phyloP scores from a whole-genome alignment of 2,113 vertebrate species.

The Lampris incognitus region DNA sequence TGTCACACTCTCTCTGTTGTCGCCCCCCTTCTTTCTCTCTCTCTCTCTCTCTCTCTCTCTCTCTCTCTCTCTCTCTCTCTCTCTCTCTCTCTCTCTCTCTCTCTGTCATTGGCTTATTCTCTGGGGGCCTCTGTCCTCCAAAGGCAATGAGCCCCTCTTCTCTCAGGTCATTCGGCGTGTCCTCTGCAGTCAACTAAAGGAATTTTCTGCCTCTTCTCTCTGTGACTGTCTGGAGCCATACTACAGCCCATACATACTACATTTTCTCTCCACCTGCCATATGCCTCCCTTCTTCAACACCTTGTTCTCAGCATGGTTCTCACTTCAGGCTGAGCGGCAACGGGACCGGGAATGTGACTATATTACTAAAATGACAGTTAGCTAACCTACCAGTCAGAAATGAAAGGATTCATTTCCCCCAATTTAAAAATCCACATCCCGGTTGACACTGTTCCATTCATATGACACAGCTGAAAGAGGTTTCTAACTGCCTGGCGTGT shows the following conservation, averaged over 20 bases:
- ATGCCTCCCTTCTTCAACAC: slow-evolving; percentile 1
- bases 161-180: slow-evolving; percentile 54
- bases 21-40: slow-evolving; percentile 23
- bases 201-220: slow-evolving; percentile 27
- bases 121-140: slow-evolving; percentile 57
- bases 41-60: slow-evolving; percentile 2
- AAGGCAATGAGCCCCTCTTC: slow-evolving; percentile 43
- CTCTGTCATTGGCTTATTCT: slow-evolving; percentile 50
- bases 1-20: slow-evolving; percentile 45
- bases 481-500: no score
- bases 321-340: not conserved
- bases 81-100: slow-evolving; percentile 16
- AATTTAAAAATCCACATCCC: not conserved
- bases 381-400: no score
- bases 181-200: slow-evolving; percentile 61
- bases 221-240: slow-evolving; percentile 21
- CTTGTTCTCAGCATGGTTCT: not conserved
- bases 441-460: not conserved
- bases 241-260: not conserved
- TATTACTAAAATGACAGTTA: no score
- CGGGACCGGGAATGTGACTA: slow-evolving; percentile 13
- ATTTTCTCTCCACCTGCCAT: slow-evolving; percentile 28
- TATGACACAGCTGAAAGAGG: no score
- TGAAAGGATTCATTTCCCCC: not conserved
- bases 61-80: slow-evolving; percentile 23